Conservation (phyloP, 2,797 vertebrate species). For the Enteromius paludinosus region DNA sequence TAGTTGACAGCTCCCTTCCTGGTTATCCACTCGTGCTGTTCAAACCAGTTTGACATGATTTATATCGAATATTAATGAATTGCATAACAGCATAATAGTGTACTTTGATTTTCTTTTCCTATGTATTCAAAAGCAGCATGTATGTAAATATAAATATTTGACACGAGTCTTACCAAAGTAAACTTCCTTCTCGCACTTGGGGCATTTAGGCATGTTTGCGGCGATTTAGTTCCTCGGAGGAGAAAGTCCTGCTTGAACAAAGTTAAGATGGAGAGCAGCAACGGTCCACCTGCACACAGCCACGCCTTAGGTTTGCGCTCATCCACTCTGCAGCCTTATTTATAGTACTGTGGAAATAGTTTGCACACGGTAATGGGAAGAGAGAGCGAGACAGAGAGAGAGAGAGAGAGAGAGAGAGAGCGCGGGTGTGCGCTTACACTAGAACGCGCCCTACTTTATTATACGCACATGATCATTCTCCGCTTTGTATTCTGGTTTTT, state of each 20-base stretch:
- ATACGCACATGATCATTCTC: background rate
- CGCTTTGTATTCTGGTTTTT: background rate
- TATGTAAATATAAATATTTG: background rate
- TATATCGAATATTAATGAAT: background rate
- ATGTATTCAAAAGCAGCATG: background rate
- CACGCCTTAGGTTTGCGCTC: constrained; percentile 65
- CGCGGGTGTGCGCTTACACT: background rate
- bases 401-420: constrained; percentile 67
- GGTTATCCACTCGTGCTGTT: constrained; percentile 3
- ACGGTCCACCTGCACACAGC: constrained; percentile 66
- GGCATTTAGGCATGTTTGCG: constrained; percentile 92
- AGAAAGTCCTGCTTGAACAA: constrained; percentile 35
- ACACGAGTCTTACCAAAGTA: constrained; percentile 89
- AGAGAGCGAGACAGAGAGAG: background rate
- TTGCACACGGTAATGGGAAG: constrained; percentile 61
- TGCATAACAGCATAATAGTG: background rate
- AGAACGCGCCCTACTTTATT: background rate
- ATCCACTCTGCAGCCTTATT: constrained; percentile 61
- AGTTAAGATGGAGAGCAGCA: constrained; percentile 46
- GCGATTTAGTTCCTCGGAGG: constrained; percentile 43
- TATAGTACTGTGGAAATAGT: constrained; percentile 72
- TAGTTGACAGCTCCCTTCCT: constrained; percentile 27
- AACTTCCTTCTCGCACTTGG: constrained; percentile 91
- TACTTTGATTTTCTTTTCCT: background rate
- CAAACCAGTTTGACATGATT: background rate